Percentiles rank a stretch among this genome's conserved stretches.
Evolutionary conservation across 2,113 vertebrate species (phyloP).

Genomic region (Nerophis lumbriciformis): DNA sequence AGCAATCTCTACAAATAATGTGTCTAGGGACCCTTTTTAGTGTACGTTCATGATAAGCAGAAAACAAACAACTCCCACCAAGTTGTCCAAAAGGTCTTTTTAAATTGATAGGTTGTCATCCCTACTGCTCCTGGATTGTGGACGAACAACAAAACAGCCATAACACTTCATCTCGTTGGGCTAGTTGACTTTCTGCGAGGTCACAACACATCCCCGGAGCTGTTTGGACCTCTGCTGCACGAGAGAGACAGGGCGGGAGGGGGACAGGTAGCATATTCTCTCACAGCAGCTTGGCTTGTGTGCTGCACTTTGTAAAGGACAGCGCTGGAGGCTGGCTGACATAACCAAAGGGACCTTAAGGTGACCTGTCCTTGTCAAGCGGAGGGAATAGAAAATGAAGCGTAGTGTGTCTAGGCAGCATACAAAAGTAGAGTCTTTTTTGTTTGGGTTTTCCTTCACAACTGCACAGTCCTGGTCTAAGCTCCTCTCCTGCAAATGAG

Average conservation of each 20-base stretch:
- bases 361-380: constrained; percentile 52
- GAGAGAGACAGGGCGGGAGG: constrained; percentile 8
- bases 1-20: neutral
- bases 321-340: constrained; percentile 43
- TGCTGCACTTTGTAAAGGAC: constrained; percentile 52
- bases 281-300: constrained; percentile 30
- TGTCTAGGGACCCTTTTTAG: neutral
- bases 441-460: neutral
- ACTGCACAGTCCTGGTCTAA: neutral
- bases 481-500: constrained; percentile 4
- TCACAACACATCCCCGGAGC: constrained; percentile 46
- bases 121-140: constrained; percentile 14
- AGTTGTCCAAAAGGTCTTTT: neutral
- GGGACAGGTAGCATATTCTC: constrained; percentile 52
- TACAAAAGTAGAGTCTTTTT: constrained; percentile 37
- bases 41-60: neutral
- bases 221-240: constrained; percentile 31
- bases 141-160: constrained; percentile 19
- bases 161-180: constrained; percentile 15
- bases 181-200: constrained; percentile 56
- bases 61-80: neutral
- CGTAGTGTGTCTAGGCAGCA: constrained; percentile 20
- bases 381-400: constrained; percentile 27
- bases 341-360: constrained; percentile 51
- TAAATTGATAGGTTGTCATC: constrained; percentile 12